These are phyloP conservation scores for Centroberyx gerrardi DNA, from an alignment of 2,797 vertebrate species.

Conservation along the genomic window DNA sequence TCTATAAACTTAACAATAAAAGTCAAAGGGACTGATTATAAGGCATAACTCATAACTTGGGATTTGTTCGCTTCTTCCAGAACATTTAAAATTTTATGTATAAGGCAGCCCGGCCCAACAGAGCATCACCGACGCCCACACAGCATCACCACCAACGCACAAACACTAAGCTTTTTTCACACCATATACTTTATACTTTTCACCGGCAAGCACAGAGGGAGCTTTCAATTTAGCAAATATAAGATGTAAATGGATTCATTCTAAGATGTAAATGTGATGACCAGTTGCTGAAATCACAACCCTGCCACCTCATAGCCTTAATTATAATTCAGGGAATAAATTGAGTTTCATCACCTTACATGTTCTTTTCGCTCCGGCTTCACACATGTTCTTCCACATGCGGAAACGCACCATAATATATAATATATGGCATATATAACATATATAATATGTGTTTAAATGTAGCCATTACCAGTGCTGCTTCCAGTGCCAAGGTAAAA, in stretches of 20 bases:
- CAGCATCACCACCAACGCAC: neutral
- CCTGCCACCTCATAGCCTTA: neutral
- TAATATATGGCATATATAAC: no score
- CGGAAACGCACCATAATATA: neutral
- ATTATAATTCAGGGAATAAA: neutral
- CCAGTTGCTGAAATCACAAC: neutral
- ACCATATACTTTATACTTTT: no score
- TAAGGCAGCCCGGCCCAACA: neutral
- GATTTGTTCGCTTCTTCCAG: no score
- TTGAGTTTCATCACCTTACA: no score
- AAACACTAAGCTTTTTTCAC: neutral
- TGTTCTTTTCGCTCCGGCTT: no score
- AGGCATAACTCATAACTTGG: no score
- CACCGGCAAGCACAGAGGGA: no score
- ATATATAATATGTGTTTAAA: conserved; percentile 12
- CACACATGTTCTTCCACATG: neutral
- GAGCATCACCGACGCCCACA: neutral
- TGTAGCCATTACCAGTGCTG: conserved; percentile 28
- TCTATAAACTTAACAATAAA: neutral
- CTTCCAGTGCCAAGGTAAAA: conserved; percentile 53
- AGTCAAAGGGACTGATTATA: neutral
- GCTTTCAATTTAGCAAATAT: no score
- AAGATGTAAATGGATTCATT: no score
- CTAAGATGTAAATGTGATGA: no score
- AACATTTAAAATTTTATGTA: no score